Evolutionary conservation across 2,797 vertebrate species (phyloP).

Genomic region (Poeciliopsis paucimaculata): DNA sequence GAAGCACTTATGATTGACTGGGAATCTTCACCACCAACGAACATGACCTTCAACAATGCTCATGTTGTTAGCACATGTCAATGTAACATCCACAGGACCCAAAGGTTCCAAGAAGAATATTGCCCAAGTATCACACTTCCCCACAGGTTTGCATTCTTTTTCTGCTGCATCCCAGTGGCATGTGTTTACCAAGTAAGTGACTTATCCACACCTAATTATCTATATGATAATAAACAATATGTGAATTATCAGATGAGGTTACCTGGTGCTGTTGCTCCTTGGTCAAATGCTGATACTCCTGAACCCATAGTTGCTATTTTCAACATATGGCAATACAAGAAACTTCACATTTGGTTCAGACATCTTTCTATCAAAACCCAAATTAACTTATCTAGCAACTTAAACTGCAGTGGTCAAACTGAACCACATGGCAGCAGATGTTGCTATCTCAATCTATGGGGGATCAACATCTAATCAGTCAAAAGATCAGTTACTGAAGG

Average conservation of each 20-base stretch:
- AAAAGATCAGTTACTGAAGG: neutral
- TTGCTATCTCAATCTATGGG: too few species aligned
- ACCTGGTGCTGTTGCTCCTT: neutral
- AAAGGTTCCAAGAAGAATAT: neutral
- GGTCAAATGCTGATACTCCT: neutral
- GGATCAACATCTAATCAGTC: neutral
- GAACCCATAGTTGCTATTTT: neutral
- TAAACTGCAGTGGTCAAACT: neutral
- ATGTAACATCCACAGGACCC: neutral
- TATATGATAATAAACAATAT: neutral
- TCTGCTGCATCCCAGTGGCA: neutral
- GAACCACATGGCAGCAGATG: neutral
- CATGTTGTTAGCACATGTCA: neutral
- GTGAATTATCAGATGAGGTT: neutral
- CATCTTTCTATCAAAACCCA: neutral
- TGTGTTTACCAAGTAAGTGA: neutral
- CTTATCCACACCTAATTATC: neutral
- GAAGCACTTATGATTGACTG: neutral
- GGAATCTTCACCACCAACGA: neutral
- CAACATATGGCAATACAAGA: neutral
- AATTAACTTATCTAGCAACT: neutral
- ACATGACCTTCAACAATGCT: neutral
- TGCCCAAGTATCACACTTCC: neutral
- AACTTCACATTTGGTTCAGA: neutral
- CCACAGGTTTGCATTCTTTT: neutral